A percentile compares a stretch with the other conserved stretches of the same genome.
These are phyloP conservation scores for Champsocephalus gunnari DNA, from an alignment of 2,797 vertebrate genomes.

Conservation along the genomic window DNA sequence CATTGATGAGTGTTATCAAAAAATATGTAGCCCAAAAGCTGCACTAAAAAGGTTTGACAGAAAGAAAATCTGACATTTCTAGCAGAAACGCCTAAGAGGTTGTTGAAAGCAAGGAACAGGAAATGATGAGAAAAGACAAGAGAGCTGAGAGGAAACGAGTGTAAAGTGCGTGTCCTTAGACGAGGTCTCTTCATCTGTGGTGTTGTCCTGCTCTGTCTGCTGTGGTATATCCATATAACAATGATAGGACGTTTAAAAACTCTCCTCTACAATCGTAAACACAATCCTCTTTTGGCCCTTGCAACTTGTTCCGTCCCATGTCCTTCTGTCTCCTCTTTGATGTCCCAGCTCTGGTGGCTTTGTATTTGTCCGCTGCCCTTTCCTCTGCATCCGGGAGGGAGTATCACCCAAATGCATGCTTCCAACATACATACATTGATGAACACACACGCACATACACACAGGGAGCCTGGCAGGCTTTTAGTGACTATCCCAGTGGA, in stretches of 20 bases:
- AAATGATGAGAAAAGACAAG: background rate
- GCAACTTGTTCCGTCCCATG: conserved; percentile 26
- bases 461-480: conserved; percentile 38
- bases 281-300: conserved; percentile 26
- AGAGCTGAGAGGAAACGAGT: conserved; percentile 1
- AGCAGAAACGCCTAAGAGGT: background rate
- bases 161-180: conserved; percentile 25
- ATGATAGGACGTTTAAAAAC: conserved; percentile 54
- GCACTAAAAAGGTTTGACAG: conserved; percentile 1
- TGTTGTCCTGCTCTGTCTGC: conserved; percentile 60
- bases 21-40: conserved; percentile 1
- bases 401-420: conserved; percentile 38
- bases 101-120: conserved; percentile 12
- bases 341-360: conserved; percentile 32
- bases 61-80: conserved; percentile 16
- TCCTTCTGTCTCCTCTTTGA: conserved; percentile 43
- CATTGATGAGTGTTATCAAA: background rate
- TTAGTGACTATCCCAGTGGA: conserved; percentile 64
- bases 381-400: conserved; percentile 55
- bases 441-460: conserved; percentile 7
- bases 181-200: conserved; percentile 56
- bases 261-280: conserved; percentile 9
- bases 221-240: conserved; percentile 40
- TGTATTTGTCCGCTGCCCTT: conserved; percentile 63
- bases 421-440: conserved; percentile 28